Evolutionary conservation across 2,888 invertebrate species (phyloP), one percentile per base, ranked within the genome.

Genomic region (Drosophila putrida): DNA sequence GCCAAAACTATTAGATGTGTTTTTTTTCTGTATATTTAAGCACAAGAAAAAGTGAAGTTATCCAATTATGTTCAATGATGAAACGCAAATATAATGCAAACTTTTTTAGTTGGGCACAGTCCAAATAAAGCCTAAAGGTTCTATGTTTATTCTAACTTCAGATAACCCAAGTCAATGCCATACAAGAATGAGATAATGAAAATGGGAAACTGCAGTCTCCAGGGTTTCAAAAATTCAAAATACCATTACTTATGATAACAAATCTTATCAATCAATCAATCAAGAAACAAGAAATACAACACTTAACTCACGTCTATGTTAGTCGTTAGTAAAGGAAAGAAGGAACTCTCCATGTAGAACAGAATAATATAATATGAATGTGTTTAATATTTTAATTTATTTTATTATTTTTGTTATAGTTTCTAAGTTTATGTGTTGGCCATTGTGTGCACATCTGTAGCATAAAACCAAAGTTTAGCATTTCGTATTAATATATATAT

Each of bases 401-500:
- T 67, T 49, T 9, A 50, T 53, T 43, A 68, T 75, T 78, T 84
- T 81, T 83, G 87, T 85, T 88, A 66, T 88, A 82, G 73, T 54
- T 59, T 38, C n/a, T 87, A 86, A 74, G 81, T 75, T 78, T 74
- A 77, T 83, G 81, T 88, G 84, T 87, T 81, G 85, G 85, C 82
- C 82, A 87, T 84, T 84, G 82, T 79, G 85, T 88, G 82, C 82
- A 88, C 88, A 87, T 84, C 53, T 84, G 84, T 84, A 84, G 84
- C 88, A 85, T 87, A 89, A 89, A 85, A 85, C 85, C 85, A 85
- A 85, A 85, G 85, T 85, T 88, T 85, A 89, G 89, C 85, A 88
- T 88, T 85, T 85, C 87, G 82, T 87, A 87, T 88, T 72, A 62
- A 80, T 80, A 55, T 50, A 77, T 61, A 69, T 53, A 65, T 38